A percentile compares a stretch with the other conserved stretches of the same genome.
These are phyloP conservation scores for Thunnus maccoyii DNA, from an alignment of 2,113 vertebrate species.

Conservation along the genomic window DNA sequence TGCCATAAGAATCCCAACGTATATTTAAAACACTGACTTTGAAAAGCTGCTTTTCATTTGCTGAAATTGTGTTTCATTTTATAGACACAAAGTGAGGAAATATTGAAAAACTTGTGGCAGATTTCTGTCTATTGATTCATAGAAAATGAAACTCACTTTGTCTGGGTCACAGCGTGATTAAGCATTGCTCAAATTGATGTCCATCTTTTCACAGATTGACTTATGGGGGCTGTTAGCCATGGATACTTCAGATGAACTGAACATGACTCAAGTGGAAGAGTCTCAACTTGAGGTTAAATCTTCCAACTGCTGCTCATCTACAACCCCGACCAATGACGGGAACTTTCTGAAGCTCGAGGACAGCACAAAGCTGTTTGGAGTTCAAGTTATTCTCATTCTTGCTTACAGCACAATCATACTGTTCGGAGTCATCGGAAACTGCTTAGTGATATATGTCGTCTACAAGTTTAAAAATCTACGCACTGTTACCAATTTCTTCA, in stretches of 20 bases:
- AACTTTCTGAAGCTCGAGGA: constrained; percentile 84
- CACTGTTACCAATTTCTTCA: constrained; percentile 96
- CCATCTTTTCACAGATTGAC: constrained; percentile 54
- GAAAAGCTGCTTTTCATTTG: not conserved
- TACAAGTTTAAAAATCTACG: constrained; percentile 93
- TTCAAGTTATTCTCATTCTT: constrained; percentile 91
- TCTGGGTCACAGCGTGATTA: not conserved
- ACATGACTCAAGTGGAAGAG: constrained; percentile 79
- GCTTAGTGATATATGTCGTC: constrained; percentile 93
- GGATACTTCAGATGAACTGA: constrained; percentile 78
- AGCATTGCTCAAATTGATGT: not conserved
- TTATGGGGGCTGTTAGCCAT: constrained; percentile 78
- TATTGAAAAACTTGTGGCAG: not conserved
- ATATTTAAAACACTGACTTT: too few species aligned
- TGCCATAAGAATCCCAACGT: not conserved
- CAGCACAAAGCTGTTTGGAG: constrained; percentile 91
- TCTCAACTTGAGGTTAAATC: constrained; percentile 20
- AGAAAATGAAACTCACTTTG: not conserved
- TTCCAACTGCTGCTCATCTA: constrained; percentile 63
- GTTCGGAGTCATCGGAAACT: constrained; percentile 92
- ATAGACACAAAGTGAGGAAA: too few species aligned
- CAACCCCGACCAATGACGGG: not conserved
- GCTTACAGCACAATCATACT: constrained; percentile 95
- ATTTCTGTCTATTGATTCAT: not conserved
- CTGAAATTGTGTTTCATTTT: too few species aligned